Evolutionary conservation across 2,888 invertebrate genomes (phyloP), one percentile per base, ranked within the genome.

Genomic region (Muscina levida): DNA sequence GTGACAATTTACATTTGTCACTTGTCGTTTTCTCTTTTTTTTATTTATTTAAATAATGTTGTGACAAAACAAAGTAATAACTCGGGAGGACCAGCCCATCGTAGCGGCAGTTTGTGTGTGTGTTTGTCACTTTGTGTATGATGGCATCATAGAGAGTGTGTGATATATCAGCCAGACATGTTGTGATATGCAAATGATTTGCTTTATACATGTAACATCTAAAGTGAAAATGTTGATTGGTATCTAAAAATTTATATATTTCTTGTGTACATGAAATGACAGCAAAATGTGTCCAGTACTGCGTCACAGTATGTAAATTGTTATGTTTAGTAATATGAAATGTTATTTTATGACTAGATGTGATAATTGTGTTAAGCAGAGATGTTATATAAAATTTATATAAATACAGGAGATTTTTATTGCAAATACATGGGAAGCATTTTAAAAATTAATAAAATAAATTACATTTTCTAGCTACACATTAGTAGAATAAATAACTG

Each of bases 151-250:
- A 10, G 22, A 15, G 46, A 46, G 15, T n/a, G 15, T 3, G 19
- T 53, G 53, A 13, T 53, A 13, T 53, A 22, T 3, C 53, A 5
- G 53, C 6, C 8, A 31, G 53, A 24, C 53, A 24, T 53, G 17
- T 13, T 53, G 53, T 53, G 51, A 22, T 53, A 53, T 53, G 53
- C 24, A 75, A 75, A 75, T 71, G 57, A 66, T 73, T 78, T 73
- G 73, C 56, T 73, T 67, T 17, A 31, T 8, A 31, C 13, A 42
- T 19, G 42, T n/a, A n/a, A 17, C n/a, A 46, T 46, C 31, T 31
- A 31, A 31, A 15, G 46, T 19, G 4, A 65, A 39, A 65, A 39
- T n/a, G 39, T 66, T 48, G 13, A 2, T 62, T 62, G 13, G 24
- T 67, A 48, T 51, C 13, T 24, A 65, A 48, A 71, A 39, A 51